Percentiles rank a stretch among this genome's conserved stretches.
These are phyloP conservation scores for Oeneis ivallda DNA, from an alignment of 2,888 invertebrate genomes.

Conservation along the genomic window DNA sequence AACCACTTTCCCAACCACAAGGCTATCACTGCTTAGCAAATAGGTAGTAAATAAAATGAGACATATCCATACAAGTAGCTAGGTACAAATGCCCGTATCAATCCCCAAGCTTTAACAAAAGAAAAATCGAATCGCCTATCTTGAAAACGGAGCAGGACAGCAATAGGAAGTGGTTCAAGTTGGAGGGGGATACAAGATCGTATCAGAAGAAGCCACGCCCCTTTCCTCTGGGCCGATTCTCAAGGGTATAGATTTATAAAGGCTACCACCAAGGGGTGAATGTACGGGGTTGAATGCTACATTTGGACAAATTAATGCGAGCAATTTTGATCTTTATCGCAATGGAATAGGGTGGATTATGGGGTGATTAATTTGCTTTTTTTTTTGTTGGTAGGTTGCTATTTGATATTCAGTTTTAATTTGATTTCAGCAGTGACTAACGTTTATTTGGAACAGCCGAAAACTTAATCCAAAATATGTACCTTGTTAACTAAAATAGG, in stretches of 20 bases:
- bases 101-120: conserved; percentile 30
- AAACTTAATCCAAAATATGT: conserved; percentile 1
- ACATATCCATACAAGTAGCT: conserved; percentile 10
- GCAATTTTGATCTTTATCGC: conserved; percentile 30
- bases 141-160: conserved; percentile 39
- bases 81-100: conserved; percentile 29
- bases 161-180: conserved; percentile 33
- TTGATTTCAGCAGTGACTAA: conserved; percentile 23
- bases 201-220: conserved; percentile 43
- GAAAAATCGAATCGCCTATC: conserved; percentile 40
- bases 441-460: conserved; percentile 13
- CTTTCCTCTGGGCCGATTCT: conserved; percentile 42
- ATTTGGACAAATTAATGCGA: conserved; percentile 29
- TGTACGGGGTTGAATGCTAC: conserved; percentile 33
- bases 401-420: conserved; percentile 29
- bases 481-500: not conserved
- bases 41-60: conserved; percentile 23
- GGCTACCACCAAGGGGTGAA: conserved; percentile 33
- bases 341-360: conserved; percentile 19
- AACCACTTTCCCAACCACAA: no score
- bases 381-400: conserved; percentile 13
- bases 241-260: conserved; percentile 39
- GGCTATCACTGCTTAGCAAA: no score
- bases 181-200: conserved; percentile 40
- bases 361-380: conserved; percentile 13